phyloP scores from a whole-genome alignment of 2,113 vertebrate species.

The Equus quagga region DNA sequence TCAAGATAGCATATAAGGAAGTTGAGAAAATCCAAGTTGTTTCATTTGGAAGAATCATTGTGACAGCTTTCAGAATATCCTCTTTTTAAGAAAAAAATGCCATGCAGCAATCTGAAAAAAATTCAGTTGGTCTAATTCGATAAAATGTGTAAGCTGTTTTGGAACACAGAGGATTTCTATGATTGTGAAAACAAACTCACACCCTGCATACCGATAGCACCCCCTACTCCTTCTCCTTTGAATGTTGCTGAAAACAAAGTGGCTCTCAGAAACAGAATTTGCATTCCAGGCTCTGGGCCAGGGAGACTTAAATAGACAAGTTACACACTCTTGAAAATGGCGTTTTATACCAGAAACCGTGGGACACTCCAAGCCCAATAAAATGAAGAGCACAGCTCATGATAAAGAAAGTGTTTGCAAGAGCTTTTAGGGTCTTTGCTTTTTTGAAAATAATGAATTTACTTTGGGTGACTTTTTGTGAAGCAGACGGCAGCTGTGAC shows the following conservation, averaged over 20 bases:
- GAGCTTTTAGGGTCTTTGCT: not conserved
- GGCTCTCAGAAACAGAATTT: slow-evolving; percentile 85
- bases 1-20: not conserved
- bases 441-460: slow-evolving; percentile 66
- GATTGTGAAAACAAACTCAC: slow-evolving; percentile 61
- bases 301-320: slow-evolving; percentile 84
- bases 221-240: slow-evolving; percentile 46
- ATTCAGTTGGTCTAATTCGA: slow-evolving; percentile 21
- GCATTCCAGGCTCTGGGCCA: slow-evolving; percentile 87
- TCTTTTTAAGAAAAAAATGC: not conserved
- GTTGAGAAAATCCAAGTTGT: not conserved
- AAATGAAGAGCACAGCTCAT: slow-evolving; percentile 70
- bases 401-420: slow-evolving; percentile 38
- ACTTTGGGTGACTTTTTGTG: slow-evolving; percentile 42
- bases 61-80: not conserved
- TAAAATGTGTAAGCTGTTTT: slow-evolving; percentile 62
- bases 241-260: slow-evolving; percentile 74
- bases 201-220: not conserved
- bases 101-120: not conserved
- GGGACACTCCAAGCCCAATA: slow-evolving; percentile 75
- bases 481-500: slow-evolving; percentile 65
- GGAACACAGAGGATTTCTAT: slow-evolving; percentile 62
- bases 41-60: not conserved
- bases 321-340: slow-evolving; percentile 82
- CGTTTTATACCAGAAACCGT: slow-evolving; percentile 80